Conservation (phyloP, 2,113 vertebrate species). For the Rhinopomastus cyanomelas region DNA sequence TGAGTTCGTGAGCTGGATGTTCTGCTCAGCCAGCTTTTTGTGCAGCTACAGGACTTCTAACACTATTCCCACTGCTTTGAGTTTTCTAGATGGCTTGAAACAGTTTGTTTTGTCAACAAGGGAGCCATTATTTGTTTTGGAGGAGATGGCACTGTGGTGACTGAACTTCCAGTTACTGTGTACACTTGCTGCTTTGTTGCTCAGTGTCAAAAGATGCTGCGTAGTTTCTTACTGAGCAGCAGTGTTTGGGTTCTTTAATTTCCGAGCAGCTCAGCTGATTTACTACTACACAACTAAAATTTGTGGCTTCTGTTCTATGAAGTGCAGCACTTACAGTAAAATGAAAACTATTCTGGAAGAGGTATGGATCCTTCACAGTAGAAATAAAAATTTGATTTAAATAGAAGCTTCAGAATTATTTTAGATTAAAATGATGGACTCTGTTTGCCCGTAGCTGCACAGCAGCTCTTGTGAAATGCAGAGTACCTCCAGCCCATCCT, state of each 20-base stretch:
- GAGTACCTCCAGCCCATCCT: neutral
- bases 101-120: neutral
- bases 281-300: neutral
- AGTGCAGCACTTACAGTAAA: neutral
- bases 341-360: neutral
- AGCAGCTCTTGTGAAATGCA: neutral
- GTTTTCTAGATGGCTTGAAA: neutral
- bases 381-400: neutral
- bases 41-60: neutral
- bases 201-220: neutral
- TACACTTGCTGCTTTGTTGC: neutral
- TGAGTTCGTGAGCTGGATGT: neutral
- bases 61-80: neutral
- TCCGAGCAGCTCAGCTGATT: neutral
- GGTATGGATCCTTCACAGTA: neutral
- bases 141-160: neutral
- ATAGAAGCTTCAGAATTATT: too few relatives aligned
- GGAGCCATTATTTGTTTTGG: neutral
- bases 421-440: too few relatives aligned
- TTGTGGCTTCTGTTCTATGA: neutral
- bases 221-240: neutral
- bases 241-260: neutral
- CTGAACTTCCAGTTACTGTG: neutral
- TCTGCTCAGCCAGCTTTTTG: neutral
- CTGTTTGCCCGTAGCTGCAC: neutral